Base-by-base conservation (phyloP, 2,113 vertebrate species). In the Typhlomys cinereus region DNA sequence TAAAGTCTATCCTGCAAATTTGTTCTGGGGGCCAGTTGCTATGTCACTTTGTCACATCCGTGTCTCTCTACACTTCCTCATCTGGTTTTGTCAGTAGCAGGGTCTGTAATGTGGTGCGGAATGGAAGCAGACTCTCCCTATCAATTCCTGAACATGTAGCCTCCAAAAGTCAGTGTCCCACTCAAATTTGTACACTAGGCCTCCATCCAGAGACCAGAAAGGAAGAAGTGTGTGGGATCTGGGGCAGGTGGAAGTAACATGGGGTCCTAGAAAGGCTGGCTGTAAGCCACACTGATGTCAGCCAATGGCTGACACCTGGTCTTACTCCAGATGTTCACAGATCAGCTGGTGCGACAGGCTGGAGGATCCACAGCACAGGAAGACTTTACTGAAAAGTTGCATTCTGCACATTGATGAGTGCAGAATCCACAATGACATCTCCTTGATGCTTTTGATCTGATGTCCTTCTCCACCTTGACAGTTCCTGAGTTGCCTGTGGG, bases 161-260 rank as follows among this genome's bases (percentile, higher is more conserved):
- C 75, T 52, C 15, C 0, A 4, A 29, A 89, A 81, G 25, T 41
- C 7, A 59, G 41, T 4, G 3, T 21, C 25, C 62, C 41, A 59
- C 85, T 48, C 44, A 9, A 9, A 46, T 21, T 48, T 7, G 0
- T 1, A 5, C n/a, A 46, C 2, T 23, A 2, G 25, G 34, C 59
- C n/a, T 18, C 61, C 70, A 7, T n/a, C 34, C 17, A 2, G 23
- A 57, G 13, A 7, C 29, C 7, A 25, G 54, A 59, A 31, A 12
- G 44, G 9, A 52, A 46, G 10, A n/a, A 1, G 0, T 0, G 0
- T 48, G 0, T 61, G 34, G 31, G 10, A 9, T 54, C 48, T 31
- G 66, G 34, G 15, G 10, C 7, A 7, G 44, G 23, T 25, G 34
- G 50, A 34, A 44, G 4, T 2, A 20, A 5, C 2, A 20, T 46